Evolutionary conservation across 2,797 vertebrate genomes (phyloP).

Genomic region (Micropoecilia bifurca): DNA sequence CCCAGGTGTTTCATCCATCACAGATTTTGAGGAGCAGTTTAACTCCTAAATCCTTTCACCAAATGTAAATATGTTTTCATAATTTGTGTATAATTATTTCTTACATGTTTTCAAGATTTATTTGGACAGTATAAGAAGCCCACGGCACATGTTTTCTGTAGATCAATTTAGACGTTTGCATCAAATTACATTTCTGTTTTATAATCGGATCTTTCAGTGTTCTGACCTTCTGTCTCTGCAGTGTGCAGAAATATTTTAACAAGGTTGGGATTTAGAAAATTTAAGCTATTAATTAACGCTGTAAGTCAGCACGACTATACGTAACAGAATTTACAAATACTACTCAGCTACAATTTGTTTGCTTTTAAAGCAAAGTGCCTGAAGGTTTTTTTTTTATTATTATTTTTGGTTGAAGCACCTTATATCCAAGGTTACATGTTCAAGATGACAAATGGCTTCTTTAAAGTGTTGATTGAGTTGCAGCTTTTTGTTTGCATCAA

Average conservation of each 20-base stretch:
- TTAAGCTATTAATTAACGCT: not conserved
- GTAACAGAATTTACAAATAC: not conserved
- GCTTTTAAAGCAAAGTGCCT: not conserved
- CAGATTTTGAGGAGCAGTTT: not conserved
- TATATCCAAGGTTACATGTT: not conserved
- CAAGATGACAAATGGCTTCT: not conserved
- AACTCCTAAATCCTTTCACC: not conserved
- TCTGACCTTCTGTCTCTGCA: not conserved
- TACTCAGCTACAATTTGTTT: not conserved
- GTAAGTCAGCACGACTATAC: not conserved
- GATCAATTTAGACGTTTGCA: not conserved
- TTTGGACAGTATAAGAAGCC: not conserved
- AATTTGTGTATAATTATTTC: not conserved
- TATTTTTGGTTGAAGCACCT: not conserved
- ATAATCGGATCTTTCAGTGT: not conserved
- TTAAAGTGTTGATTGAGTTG: not conserved
- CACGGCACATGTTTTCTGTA: not conserved
- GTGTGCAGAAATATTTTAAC: not conserved
- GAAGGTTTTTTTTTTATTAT: not conserved
- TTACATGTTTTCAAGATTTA: not conserved
- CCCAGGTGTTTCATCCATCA: not conserved
- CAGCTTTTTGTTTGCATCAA: not conserved
- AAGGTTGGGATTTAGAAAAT: not conserved
- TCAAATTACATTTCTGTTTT: not conserved
- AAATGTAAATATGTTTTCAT: not conserved